A percentile compares a stretch with the other conserved stretches of the same genome.
Conservation (phyloP, 2,113 vertebrate species). For the Dipodomys stephensi region DNA sequence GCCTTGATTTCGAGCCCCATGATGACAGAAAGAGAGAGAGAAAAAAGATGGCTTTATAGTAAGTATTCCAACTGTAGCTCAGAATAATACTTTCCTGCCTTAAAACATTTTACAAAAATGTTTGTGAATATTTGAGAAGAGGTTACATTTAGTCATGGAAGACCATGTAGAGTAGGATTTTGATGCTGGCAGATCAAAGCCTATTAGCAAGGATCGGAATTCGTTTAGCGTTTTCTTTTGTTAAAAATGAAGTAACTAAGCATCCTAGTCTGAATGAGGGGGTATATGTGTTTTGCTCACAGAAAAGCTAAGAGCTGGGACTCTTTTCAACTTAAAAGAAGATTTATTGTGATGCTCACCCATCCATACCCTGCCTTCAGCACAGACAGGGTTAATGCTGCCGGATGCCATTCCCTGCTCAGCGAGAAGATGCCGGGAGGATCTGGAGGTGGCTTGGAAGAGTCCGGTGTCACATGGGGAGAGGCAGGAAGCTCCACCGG, state of each 20-base stretch:
- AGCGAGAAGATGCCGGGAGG: neutral
- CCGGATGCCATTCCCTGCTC: neutral
- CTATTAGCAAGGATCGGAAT: neutral
- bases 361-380: neutral
- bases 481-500: neutral
- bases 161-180: neutral
- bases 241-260: neutral
- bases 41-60: neutral
- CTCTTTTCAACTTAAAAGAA: neutral
- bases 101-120: neutral
- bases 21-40: too few relatives aligned
- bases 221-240: neutral
- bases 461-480: neutral
- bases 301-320: rapidly evolving
- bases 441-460: too few relatives aligned
- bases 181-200: neutral
- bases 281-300: rapidly evolving
- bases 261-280: neutral
- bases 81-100: neutral
- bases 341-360: neutral
- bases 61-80: neutral
- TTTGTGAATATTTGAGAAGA: neutral
- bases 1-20: too few relatives aligned
- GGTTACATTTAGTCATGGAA: neutral
- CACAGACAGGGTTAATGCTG: too few relatives aligned